Evolutionary conservation across 2,113 vertebrate genomes (phyloP), one percentile per base, ranked within the genome.

Genomic region (Nothocercus nigrocapillus): DNA sequence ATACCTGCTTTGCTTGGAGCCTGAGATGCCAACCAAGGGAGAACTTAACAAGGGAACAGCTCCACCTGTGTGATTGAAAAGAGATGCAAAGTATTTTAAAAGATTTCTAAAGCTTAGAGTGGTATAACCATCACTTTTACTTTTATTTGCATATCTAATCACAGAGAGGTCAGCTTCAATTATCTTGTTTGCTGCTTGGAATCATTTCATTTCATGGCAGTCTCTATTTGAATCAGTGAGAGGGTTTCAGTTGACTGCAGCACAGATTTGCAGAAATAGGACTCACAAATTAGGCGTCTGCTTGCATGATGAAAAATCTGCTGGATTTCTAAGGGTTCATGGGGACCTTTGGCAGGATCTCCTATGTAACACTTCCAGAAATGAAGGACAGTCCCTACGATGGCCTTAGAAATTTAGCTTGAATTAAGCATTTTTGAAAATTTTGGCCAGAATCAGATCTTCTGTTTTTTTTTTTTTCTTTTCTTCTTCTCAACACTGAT

Each of bases 21-120:
- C 2, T 45, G 32, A 87, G 13, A 69, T 69, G 49, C 40, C 66
- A 85, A 51, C 24, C 25, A 38, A 61, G 21, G n/a, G 24, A 94
- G 11, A 61, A 82, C 58, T 93, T 87, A 70, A 40, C 64, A 82
- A 90, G 88, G 77, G 89, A 95, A 90, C 66, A 93, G 85, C 80
- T 94, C 92, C 92, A 95, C 66, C 81, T 89, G 77, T 86, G 83
- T 16, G 44, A 86, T 2, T 82, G 66, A 91, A 94, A 62, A 0
- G 2, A 85, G 36, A 74, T 20, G 21, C 14, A 21, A 95, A 77
- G 58, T 13, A 34, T 36, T 83, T 51, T 16, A 72, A 91, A 93
- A 80, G 51, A 69, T 70, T 90, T 69, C 62, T 63, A 79, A 82
- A 92, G 16, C n/a, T 82, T 51, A 20, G 18, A 27, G 2, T 16